These are phyloP conservation scores for Osmerus mordax DNA, from an alignment of 2,113 vertebrate genomes.

Conservation along the genomic window DNA sequence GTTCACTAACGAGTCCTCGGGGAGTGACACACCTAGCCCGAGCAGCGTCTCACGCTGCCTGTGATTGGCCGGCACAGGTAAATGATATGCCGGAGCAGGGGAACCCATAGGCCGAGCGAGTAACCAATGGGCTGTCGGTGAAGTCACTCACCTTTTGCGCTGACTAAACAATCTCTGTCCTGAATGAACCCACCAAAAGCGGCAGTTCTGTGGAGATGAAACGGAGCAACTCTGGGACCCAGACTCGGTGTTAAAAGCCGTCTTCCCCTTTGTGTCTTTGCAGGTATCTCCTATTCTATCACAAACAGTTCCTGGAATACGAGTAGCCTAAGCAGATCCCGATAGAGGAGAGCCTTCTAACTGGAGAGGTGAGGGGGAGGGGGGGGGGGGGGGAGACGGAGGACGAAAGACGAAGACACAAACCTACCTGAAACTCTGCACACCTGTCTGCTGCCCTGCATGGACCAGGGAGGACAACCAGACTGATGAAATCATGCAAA, in stretches of 20 bases:
- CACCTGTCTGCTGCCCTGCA: constrained; percentile 46
- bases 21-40: not conserved
- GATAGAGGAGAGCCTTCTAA: constrained; percentile 43
- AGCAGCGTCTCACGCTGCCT: too few species aligned
- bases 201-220: too few species aligned
- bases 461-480: constrained; percentile 34
- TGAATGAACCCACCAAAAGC: too few species aligned
- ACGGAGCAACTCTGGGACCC: too few species aligned
- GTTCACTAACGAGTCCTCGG: too few species aligned
- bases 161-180: too few species aligned
- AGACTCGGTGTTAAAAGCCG: not conserved
- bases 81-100: too few species aligned
- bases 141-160: too few species aligned
- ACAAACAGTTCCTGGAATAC: constrained; percentile 97
- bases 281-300: constrained; percentile 94
- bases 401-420: constrained; percentile 76
- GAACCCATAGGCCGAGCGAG: too few species aligned
- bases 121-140: too few species aligned
- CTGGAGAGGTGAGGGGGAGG: constrained; percentile 28
- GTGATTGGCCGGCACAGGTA: too few species aligned
- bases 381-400: constrained; percentile 30
- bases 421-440: constrained; percentile 77
- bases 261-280: not conserved
- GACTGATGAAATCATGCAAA: constrained; percentile 63
- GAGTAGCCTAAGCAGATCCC: constrained; percentile 77